A percentile compares a stretch with the other conserved stretches of the same genome.
Conservation (phyloP, 2,888 invertebrate genomes). For the Lasius fuliginosus region DNA sequence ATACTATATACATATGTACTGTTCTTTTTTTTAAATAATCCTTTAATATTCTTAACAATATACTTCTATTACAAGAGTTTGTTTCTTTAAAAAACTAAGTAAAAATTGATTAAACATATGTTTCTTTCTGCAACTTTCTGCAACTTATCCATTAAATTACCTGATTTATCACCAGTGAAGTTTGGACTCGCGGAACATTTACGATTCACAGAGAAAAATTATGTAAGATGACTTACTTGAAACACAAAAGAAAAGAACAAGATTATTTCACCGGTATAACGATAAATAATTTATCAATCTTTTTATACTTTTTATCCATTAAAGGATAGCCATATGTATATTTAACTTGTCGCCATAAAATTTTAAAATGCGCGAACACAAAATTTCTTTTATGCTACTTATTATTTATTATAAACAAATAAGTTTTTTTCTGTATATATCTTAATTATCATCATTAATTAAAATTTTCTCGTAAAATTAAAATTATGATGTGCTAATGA, state of each 20-base stretch:
- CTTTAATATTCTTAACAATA: background rate
- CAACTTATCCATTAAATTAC: slow-evolving; percentile 24
- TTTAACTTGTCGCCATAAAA: background rate
- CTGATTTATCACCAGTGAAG: background rate
- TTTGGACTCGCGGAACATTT: background rate
- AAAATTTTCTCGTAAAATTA: slow-evolving; percentile 14
- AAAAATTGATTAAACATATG: background rate
- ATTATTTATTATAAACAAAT: slow-evolving; percentile 4
- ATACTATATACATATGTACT: background rate
- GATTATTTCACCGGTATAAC: background rate
- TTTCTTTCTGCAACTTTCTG: background rate
- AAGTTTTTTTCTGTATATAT: background rate
- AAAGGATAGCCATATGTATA: background rate
- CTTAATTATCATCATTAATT: background rate
- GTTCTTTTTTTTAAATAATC: background rate
- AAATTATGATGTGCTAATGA: slow-evolving; percentile 21
- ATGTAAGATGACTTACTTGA: slow-evolving; percentile 28
- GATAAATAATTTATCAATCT: background rate
- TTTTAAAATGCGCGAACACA: background rate
- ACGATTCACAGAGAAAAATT: background rate
- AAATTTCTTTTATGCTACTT: background rate
- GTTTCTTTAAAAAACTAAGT: background rate
- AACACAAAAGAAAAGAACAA: slow-evolving; percentile 8
- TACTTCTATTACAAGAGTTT: background rate
- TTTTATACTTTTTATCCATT: background rate